Evolutionary conservation across 1,140 invertebrate species (phyloP).

Genomic region (Leptopilina clavipes): DNA sequence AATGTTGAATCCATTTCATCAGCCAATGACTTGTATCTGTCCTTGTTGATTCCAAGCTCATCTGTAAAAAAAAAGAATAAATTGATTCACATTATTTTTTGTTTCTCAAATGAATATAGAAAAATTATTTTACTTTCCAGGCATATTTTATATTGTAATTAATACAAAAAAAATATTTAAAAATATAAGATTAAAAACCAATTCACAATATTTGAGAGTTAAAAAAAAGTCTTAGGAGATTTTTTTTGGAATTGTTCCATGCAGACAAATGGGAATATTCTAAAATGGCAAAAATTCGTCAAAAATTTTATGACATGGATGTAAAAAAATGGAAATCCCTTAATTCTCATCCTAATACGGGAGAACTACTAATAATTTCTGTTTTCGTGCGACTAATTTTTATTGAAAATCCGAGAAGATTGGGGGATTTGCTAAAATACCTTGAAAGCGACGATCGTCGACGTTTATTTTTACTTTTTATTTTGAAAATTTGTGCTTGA

Average conservation of each 20-base stretch:
- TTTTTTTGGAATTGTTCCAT: too few species aligned
- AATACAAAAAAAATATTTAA: too few species aligned
- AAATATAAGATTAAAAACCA: too few species aligned
- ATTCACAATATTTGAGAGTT: too few species aligned
- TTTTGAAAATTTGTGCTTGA: constrained; percentile 44
- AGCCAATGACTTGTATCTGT: constrained; percentile 96
- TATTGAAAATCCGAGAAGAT: background rate
- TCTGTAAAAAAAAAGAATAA: constrained; percentile 79
- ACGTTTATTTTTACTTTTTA: constrained; percentile 64
- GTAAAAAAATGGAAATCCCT: background rate
- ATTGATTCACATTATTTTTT: constrained; percentile 4
- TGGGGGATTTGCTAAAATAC: constrained; percentile 63
- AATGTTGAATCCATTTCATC: constrained; percentile 96
- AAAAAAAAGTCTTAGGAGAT: too few species aligned
- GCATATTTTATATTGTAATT: background rate
- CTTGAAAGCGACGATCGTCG: constrained; percentile 62
- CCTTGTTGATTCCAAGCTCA: constrained; percentile 98
- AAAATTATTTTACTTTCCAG: background rate
- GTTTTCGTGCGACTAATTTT: background rate
- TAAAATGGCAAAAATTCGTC: too few species aligned
- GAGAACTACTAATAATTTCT: constrained; percentile 25
- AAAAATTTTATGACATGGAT: background rate
- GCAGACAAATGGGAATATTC: too few species aligned
- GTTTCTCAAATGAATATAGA: background rate
- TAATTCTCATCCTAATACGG: constrained; percentile 14